Base-by-base conservation (phyloP, 1,140 invertebrate genomes). In the Drosophila triauraria region DNA sequence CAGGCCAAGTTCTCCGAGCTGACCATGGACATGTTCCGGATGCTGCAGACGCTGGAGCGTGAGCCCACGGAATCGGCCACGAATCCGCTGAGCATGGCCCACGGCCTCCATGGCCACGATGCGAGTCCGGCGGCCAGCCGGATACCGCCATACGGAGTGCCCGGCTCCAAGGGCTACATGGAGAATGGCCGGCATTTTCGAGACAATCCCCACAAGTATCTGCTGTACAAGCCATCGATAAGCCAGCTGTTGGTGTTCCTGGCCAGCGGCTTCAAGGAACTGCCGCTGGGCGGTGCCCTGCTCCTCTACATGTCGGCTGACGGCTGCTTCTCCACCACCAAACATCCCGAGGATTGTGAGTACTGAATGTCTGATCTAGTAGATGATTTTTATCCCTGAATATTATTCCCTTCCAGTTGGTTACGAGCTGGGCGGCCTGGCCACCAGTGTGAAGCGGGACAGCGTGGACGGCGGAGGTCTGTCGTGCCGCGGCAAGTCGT, bases 1-100 rank as follows among this genome's bases (percentile, higher is more conserved):
- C 98, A 99, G 95, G 97, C 98, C n/a, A 99, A 99, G 93, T 99
- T 99, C 94, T 99, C 98, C 80, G 98, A 99, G 93, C 94, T 99
- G 61, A 99, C 98, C 20, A 96, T 99, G 94, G 98, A 99, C 93
- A 99, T 99, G 98, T 99, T 98, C 92, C 95, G 92, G 78, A 99
- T 99, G 96, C 94, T 99, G 46, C 98, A 99, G 94, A 98, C 97
- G 2, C 93, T 99, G 51, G 98, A 99, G 93, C 94, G 98, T 72
- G 98, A 99, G 92, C 97, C 97, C 20, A 96, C 96, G 80, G 97
- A 98, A 78, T 96, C 97, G 43, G 69, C 85, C 40, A 92, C 91
- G 48, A 87, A 91, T 84, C 90, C 92, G 43, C 63, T 91, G 57
- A 87, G 88, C 71, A 84, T 86, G 69, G 77, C 88, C 23, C 92